These are phyloP conservation scores for Drosophila meridiana DNA, from an alignment of 2,888 invertebrate genomes.

Conservation along the genomic window DNA sequence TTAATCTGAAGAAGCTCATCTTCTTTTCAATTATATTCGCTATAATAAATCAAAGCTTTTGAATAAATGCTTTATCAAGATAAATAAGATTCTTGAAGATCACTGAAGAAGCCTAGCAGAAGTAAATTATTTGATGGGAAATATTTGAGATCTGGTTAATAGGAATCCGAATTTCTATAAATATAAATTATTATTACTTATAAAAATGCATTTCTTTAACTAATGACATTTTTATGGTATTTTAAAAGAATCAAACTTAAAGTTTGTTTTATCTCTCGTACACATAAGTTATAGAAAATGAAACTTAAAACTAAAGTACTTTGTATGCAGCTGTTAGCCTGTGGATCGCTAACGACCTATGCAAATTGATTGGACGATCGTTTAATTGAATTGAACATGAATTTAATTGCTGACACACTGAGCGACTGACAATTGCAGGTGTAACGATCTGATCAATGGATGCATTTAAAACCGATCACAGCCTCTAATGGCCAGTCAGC, in stretches of 20 bases:
- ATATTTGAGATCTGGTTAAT: too few relatives aligned
- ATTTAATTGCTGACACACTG: conserved; percentile 24
- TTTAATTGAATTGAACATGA: conserved; percentile 16
- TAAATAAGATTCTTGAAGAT: background rate
- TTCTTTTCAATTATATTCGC: background rate
- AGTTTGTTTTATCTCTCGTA: too few relatives aligned
- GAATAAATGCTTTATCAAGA: background rate
- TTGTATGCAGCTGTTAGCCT: background rate
- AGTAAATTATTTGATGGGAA: background rate
- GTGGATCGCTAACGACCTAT: background rate
- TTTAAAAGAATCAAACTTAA: too few relatives aligned
- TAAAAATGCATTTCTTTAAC: background rate
- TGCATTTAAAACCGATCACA: conserved; percentile 49
- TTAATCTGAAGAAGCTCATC: background rate
- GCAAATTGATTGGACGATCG: conserved; percentile 21
- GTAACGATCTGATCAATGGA: conserved; percentile 66
- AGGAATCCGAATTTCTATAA: background rate
- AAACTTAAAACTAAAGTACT: background rate
- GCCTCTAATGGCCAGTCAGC: conserved; percentile 64
- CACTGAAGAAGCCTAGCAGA: background rate
- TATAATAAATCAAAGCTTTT: background rate
- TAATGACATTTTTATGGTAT: too few relatives aligned
- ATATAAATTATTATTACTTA: background rate
- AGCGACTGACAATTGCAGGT: conserved; percentile 18
- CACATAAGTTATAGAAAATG: too few relatives aligned